Conservation (phyloP, 1,140 invertebrate genomes). For the Drosophila albomicans region DNA sequence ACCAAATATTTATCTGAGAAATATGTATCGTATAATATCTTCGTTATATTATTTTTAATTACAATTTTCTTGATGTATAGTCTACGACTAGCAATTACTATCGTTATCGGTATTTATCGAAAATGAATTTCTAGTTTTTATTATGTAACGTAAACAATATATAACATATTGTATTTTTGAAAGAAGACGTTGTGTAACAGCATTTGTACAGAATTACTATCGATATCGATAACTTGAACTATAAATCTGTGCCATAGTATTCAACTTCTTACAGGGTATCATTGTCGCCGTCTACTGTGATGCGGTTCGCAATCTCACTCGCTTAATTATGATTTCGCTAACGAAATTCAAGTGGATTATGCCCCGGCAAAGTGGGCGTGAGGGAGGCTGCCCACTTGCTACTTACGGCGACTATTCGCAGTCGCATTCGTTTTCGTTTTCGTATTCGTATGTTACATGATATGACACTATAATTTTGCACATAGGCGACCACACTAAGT, state of each 20-base stretch:
- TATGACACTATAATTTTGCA: slow-evolving; percentile 74
- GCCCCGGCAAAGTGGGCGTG: slow-evolving; percentile 17
- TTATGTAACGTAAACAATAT: too few species aligned
- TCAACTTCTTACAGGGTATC: slow-evolving; percentile 14
- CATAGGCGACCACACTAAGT: slow-evolving; percentile 27
- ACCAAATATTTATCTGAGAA: too few species aligned
- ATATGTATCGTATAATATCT: too few species aligned
- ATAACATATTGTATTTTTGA: too few species aligned
- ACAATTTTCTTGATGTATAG: too few species aligned
- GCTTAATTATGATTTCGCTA: slow-evolving; percentile 57
- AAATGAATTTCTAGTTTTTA: too few species aligned
- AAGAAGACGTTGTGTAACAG: too few species aligned
- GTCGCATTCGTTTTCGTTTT: too few species aligned
- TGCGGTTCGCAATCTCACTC: neutral
- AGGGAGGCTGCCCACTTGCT: neutral
- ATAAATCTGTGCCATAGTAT: too few species aligned
- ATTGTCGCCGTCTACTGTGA: neutral
- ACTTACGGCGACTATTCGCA: neutral
- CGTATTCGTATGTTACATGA: slow-evolving; percentile 52
- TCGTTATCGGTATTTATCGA: too few species aligned
- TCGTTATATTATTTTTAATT: too few species aligned
- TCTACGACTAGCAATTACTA: too few species aligned
- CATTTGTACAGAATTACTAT: neutral
- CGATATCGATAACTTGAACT: neutral
- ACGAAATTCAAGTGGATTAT: slow-evolving; percentile 50